Conservation (phyloP, 92 coral and sea anemone species). For the Anthopleura xanthogrammica region DNA sequence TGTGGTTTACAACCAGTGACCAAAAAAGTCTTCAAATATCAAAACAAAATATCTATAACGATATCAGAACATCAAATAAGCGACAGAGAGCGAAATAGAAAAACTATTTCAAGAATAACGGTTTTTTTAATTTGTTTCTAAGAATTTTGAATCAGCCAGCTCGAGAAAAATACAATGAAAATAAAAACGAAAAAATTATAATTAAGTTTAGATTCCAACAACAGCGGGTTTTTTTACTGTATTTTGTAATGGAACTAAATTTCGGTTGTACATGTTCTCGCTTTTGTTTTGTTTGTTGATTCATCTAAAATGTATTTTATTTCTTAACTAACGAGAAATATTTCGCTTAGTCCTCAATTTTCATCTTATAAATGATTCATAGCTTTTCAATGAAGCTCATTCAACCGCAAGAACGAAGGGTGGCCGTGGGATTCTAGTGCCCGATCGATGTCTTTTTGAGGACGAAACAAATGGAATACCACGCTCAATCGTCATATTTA, state of each 20-base stretch:
- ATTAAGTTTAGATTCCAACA: not conserved
- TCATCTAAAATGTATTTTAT: not conserved
- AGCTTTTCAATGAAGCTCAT: not conserved
- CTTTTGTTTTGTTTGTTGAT: not conserved
- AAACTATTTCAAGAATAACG: not conserved
- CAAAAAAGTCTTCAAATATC: not conserved
- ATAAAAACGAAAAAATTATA: too few species aligned
- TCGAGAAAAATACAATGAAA: too few species aligned
- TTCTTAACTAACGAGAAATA: not conserved
- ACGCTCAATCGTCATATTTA: not conserved
- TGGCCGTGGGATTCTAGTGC: conserved; percentile 3
- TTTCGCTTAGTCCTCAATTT: not conserved
- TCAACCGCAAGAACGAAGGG: conserved; percentile 30
- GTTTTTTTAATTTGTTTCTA: too few species aligned
- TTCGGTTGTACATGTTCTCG: not conserved
- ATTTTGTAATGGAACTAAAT: not conserved
- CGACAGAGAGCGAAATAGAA: not conserved
- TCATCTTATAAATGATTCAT: conserved; percentile 4
- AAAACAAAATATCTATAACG: not conserved
- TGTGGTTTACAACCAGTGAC: conserved; percentile 10
- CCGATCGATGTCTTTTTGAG: conserved; percentile 29
- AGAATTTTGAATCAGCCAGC: too few species aligned
- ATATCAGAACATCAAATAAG: not conserved
- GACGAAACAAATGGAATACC: not conserved
- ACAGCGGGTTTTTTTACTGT: not conserved